Evolutionary conservation across 2,888 invertebrate species (phyloP).

Genomic region (Callinectes sapidus): DNA sequence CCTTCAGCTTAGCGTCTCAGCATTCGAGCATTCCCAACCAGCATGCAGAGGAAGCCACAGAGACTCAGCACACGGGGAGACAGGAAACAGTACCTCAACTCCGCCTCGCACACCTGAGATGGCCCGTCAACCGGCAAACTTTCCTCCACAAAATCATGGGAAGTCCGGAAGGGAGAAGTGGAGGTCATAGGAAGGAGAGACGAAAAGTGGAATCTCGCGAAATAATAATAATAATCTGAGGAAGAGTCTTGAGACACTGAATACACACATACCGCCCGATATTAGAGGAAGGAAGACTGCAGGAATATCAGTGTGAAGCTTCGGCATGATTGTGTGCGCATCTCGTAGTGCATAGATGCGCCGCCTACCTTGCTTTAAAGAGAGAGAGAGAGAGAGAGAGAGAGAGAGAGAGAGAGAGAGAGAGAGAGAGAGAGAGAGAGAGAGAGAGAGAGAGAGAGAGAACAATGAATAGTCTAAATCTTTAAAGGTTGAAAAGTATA

Average conservation of each 20-base stretch:
- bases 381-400: background rate
- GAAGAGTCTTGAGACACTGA: background rate
- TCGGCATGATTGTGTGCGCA: background rate
- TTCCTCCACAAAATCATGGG: slow-evolving; percentile 17
- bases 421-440: background rate
- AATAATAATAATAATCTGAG: background rate
- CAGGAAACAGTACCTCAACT: background rate
- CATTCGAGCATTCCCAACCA: background rate
- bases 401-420: too few species aligned
- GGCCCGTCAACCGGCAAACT: background rate
- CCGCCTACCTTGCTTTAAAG: background rate
- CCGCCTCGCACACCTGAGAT: background rate
- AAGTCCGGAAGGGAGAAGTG: background rate
- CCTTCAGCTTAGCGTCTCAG: background rate
- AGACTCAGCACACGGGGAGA: background rate
- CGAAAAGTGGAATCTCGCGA: background rate
- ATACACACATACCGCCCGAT: background rate
- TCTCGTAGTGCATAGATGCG: background rate
- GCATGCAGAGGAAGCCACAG: background rate
- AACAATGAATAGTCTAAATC: background rate
- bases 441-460: background rate
- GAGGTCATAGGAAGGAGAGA: slow-evolving; percentile 30
- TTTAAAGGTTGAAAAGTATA: too few species aligned
- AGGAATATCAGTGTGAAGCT: background rate
- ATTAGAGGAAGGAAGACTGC: background rate